A percentile compares a stretch with the other conserved stretches of the same genome.
phyloP scores from a whole-genome alignment of 2,113 vertebrate genomes.

The Glaucomys volans region DNA sequence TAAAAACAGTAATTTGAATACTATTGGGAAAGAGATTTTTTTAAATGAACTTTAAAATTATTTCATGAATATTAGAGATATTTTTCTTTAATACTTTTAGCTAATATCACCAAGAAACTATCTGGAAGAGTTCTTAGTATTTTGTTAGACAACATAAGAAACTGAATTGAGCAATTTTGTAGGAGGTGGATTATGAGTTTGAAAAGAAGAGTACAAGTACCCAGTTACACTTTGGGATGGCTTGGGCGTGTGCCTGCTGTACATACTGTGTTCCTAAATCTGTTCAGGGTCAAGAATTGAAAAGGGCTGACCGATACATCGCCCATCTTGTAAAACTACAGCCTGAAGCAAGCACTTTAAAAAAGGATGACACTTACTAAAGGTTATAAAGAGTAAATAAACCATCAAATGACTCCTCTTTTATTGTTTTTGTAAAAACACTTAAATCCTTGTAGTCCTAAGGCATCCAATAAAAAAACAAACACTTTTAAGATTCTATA shows the following conservation, averaged over 20 bases:
- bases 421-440: slow-evolving; percentile 94
- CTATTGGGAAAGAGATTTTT: slow-evolving; percentile 7
- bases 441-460: slow-evolving; percentile 93
- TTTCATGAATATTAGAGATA: slow-evolving; percentile 27
- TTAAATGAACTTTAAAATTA: slow-evolving; percentile 34
- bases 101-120: slow-evolving; percentile 65
- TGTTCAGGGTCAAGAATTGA: slow-evolving; percentile 91
- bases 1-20: slow-evolving; percentile 44
- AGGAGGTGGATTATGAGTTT: slow-evolving; percentile 86
- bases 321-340: slow-evolving; percentile 92
- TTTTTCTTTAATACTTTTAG: slow-evolving; percentile 51
- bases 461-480: slow-evolving; percentile 92
- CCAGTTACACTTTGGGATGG: slow-evolving; percentile 85
- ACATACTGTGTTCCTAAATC: slow-evolving; percentile 89
- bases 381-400: slow-evolving; percentile 95
- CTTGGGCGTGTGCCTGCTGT: slow-evolving; percentile 86
- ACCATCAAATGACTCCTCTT: slow-evolving; percentile 93
- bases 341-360: slow-evolving; percentile 94
- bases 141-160: slow-evolving; percentile 84
- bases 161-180: slow-evolving; percentile 84
- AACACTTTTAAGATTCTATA: slow-evolving; percentile 87
- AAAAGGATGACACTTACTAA: slow-evolving; percentile 92
- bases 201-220: slow-evolving; percentile 87
- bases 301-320: slow-evolving; percentile 90
- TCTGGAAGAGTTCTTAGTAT: slow-evolving; percentile 71